Percentiles rank a stretch among this genome's conserved stretches.
Evolutionary conservation across 2,888 invertebrate genomes (phyloP).

Genomic region (Epsilonema sp.): DNA sequence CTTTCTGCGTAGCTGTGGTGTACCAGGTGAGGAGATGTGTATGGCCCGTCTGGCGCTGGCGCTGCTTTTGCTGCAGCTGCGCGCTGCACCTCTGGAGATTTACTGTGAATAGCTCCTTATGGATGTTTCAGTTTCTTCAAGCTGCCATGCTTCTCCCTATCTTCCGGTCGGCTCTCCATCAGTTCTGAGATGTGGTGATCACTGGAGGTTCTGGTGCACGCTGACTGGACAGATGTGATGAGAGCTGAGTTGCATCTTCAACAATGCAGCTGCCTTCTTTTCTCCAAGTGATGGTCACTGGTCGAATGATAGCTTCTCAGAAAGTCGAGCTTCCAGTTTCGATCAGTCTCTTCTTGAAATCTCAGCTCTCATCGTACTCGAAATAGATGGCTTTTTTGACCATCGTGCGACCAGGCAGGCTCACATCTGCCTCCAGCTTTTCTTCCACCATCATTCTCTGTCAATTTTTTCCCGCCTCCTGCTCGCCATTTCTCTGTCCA

Average conservation of each 20-base stretch:
- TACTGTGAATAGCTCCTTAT: no score
- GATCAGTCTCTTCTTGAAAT: conserved; percentile 10
- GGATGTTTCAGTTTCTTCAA: not conserved
- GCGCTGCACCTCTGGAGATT: no score
- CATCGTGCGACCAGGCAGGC: conserved; percentile 1
- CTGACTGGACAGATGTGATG: no score
- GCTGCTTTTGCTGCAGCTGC: not conserved
- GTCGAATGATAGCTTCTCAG: not conserved
- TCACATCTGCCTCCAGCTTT: not conserved
- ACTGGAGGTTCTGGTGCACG: no score
- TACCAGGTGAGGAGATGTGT: no score
- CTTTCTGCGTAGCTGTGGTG: no score
- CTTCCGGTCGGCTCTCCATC: not conserved
- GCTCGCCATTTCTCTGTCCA: not conserved
- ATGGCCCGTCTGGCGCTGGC: not conserved
- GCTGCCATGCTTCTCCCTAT: not conserved
- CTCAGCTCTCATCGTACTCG: conserved; percentile 9
- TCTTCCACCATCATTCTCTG: conserved; percentile 1
- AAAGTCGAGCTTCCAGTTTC: conserved; percentile 9
- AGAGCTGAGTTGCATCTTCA: no score
- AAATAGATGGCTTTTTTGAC: conserved; percentile 8
- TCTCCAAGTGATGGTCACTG: not conserved
- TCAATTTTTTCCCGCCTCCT: not conserved
- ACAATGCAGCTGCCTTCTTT: no score
- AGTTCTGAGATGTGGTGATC: no score